Conservation (phyloP, 1,140 invertebrate species). For the Drosophila kanapiae region DNA sequence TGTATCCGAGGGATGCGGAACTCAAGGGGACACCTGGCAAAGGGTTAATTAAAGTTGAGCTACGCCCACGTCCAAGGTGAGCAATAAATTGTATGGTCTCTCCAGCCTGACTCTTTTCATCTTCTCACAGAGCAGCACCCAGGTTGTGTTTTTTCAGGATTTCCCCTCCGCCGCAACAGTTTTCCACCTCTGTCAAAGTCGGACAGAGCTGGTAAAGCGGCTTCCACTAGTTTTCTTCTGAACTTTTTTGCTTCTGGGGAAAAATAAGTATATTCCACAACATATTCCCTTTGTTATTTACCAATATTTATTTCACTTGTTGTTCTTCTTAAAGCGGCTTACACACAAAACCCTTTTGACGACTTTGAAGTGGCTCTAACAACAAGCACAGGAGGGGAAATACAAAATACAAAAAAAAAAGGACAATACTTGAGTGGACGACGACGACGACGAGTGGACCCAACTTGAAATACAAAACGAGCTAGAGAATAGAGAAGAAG, state of each 20-base stretch:
- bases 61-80: conserved; percentile 45
- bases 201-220: too few species aligned
- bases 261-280: conserved; percentile 31
- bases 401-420: background rate
- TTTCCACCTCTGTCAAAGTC: conserved; percentile 4
- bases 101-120: conserved; percentile 4
- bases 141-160: background rate
- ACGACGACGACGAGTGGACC: conserved; percentile 16
- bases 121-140: background rate
- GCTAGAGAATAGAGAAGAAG: conserved; percentile 3
- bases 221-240: conserved; percentile 24
- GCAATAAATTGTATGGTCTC: conserved; percentile 59
- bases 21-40: conserved; percentile 15
- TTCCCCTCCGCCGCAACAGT: background rate
- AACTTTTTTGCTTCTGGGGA: conserved; percentile 4
- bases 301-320: conserved; percentile 48
- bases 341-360: conserved; percentile 32
- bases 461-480: conserved; percentile 30
- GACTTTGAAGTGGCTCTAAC: conserved; percentile 28
- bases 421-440: conserved; percentile 11
- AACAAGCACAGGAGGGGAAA: background rate
- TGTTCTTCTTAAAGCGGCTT: conserved; percentile 43
- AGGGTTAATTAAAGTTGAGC: conserved; percentile 62
- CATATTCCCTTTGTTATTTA: conserved; percentile 41
- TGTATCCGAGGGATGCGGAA: background rate